Evolutionary conservation across 2,113 vertebrate species (phyloP), one percentile per base, ranked within the genome.

Genomic region (Catharus bicknelli): DNA sequence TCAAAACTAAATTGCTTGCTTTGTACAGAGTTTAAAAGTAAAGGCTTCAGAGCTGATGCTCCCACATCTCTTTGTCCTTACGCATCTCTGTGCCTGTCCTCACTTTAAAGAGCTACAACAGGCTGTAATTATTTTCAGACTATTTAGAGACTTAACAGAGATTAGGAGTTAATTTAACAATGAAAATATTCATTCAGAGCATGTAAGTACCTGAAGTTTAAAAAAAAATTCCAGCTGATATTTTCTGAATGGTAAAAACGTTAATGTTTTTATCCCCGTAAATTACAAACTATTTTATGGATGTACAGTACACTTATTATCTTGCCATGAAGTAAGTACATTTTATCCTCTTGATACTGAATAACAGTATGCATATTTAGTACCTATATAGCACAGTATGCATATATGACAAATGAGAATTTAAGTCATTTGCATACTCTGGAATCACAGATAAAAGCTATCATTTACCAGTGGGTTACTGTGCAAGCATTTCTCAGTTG

Each of bases 211-310:
- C 54, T 83, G 29, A 79, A 72, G 64, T 82, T 77, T 48, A 48
- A 58, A 87, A 86, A 85, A 21, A 93, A 86, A 19, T 36, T 36
- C 20, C 16, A 93, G 34, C 23, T 58, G 20, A 12, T 92, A 67
- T 89, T 97, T 96, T 90, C 80, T 73, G 48, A 92, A 61, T 57
- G 15, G 34, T 75, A 86, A 86, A 90, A 96, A 75, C 34, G 54
- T 57, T 75, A 93, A 83, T 74, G 11, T 7, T 72, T 81, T 80
- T 79, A 7, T 5, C 11, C 11, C 8, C 38, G 67, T 32, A 63
- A 95, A 88, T 74, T 76, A 6, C 27, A 79, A 92, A 64, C 23
- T 72, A 21, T 87, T 95, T 90, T 83, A 88, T 85, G 69, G 75
- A 80, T 45, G 36, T 42, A 30, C 43, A 67, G 63, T 50, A 34